Evolutionary conservation across 1,140 invertebrate genomes (phyloP), one percentile per base, ranked within the genome.

Genomic region (Scylla paramamosain): DNA sequence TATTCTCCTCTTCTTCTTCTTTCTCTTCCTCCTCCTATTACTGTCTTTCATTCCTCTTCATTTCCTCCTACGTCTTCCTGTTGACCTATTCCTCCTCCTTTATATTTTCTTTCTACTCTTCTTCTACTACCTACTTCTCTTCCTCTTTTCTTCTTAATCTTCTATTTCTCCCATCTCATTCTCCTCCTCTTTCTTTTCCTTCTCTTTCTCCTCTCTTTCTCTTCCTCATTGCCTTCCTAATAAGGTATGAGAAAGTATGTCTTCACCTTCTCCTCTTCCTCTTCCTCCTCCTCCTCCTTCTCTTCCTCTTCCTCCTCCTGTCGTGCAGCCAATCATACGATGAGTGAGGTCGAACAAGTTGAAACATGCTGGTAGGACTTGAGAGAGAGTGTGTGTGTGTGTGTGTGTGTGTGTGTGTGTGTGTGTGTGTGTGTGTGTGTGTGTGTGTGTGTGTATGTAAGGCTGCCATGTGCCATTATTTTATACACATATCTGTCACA

Each of bases 351-450:
- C 67, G 20, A 77, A n/a, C 2, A 77, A n/a, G 67, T 14, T 4
- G 52, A 59, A 12, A 59, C 16, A 20, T 4, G 10, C 10, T 59
- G 52, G 16, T 59, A 8, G 52, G 52, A 20, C 46, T 48, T 14
- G n/a, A n/a, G n/a, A n/a, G n/a, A n/a, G n/a, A n/a, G n/a, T n/a
- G n/a, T n/a, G n/a, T n/a, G n/a, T n/a, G n/a, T 52, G 48, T 52
- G 59, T 67, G 59, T 67, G 59, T 67, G 59, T 67, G 59, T 67
- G 59, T 67, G 59, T 8, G 8, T 8, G 8, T 67, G 59, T 67
- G 59, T 67, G 59, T 67, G 59, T 67, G 59, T 67, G 59, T 67
- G 59, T 67, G 59, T 67, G 59, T 67, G 59, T 67, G 67, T 77
- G 10, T n/a, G 67, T 77, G 67, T n/a, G 67, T 77, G 25, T 77